A percentile compares a stretch with the other conserved stretches of the same genome.
Conservation (phyloP, 1,140 invertebrate genomes). For the Nasonia giraulti region DNA sequence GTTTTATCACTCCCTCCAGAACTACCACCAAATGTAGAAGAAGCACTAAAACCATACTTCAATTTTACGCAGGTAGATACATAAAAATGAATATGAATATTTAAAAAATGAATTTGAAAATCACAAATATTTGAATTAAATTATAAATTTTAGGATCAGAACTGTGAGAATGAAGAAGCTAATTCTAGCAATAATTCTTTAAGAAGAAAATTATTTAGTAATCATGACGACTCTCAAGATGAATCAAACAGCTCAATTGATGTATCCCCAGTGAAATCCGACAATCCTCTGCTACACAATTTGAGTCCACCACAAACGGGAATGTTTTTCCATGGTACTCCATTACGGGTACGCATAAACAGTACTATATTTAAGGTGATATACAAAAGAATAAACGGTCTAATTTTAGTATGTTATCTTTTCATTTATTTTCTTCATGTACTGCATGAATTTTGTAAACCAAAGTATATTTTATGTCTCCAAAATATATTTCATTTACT, state of each 20-base stretch:
- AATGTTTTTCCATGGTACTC: slow-evolving; percentile 64
- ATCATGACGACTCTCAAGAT: slow-evolving; percentile 62
- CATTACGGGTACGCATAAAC: slow-evolving; percentile 60
- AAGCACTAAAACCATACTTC: slow-evolving; percentile 77
- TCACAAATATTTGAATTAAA: slow-evolving; percentile 19
- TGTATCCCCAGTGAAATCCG: slow-evolving; percentile 59
- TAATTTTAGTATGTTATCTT: neutral
- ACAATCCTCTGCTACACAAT: slow-evolving; percentile 50
- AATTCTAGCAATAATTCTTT: slow-evolving; percentile 68
- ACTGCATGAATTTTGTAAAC: too few species aligned
- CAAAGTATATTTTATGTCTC: too few species aligned
- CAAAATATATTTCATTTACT: neutral
- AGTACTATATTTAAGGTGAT: slow-evolving; percentile 29
- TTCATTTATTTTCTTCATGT: neutral
- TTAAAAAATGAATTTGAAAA: neutral
- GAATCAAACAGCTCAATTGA: slow-evolving; percentile 57
- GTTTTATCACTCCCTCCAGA: slow-evolving; percentile 75
- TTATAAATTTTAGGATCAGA: slow-evolving; percentile 63
- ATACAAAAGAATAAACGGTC: neutral
- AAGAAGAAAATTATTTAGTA: slow-evolving; percentile 69
- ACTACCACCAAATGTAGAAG: slow-evolving; percentile 77
- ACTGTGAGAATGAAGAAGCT: slow-evolving; percentile 65
- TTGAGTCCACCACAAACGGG: slow-evolving; percentile 68
- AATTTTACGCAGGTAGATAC: slow-evolving; percentile 75
- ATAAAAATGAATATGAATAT: neutral